phyloP scores from a whole-genome alignment of 2,888 invertebrate genomes.

The Chrysomela aeneicollis region DNA sequence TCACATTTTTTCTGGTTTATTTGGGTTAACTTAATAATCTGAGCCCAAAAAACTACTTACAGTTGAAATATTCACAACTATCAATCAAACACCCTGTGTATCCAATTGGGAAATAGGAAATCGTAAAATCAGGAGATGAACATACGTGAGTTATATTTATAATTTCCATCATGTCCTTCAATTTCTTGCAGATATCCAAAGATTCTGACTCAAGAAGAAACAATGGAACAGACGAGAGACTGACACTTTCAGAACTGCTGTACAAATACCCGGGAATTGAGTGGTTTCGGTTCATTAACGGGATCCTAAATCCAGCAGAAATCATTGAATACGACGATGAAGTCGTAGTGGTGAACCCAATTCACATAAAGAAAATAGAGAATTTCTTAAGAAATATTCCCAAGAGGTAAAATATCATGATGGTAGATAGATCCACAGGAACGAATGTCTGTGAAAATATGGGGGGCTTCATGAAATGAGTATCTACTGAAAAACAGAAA shows the following conservation, averaged over 20 bases:
- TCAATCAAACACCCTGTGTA: too few relatives aligned
- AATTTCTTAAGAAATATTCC: slow-evolving; percentile 49
- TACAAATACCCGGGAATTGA: slow-evolving; percentile 58
- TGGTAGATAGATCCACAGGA: background rate
- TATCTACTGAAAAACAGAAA: too few relatives aligned
- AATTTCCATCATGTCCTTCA: too few relatives aligned
- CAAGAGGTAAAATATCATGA: slow-evolving; percentile 48
- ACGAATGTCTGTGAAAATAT: too few relatives aligned
- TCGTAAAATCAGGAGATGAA: too few relatives aligned
- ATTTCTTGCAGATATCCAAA: slow-evolving; percentile 47
- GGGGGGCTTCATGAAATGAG: too few relatives aligned
- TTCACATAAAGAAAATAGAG: slow-evolving; percentile 52
- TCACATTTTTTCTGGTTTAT: too few relatives aligned
- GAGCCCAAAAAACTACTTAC: too few relatives aligned
- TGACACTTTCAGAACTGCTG: slow-evolving; percentile 61
- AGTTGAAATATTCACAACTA: too few relatives aligned
- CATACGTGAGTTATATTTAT: too few relatives aligned
- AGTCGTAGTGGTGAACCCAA: slow-evolving; percentile 50
- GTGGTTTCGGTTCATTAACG: slow-evolving; percentile 56
- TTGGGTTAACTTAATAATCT: too few relatives aligned
- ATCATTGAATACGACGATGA: slow-evolving; percentile 53
- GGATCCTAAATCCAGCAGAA: slow-evolving; percentile 48
- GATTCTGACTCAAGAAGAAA: slow-evolving; percentile 33
- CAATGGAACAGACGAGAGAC: slow-evolving; percentile 46
- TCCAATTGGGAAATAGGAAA: too few relatives aligned